Conservation (phyloP, 2,888 invertebrate species). For the Pomacea canaliculata region DNA sequence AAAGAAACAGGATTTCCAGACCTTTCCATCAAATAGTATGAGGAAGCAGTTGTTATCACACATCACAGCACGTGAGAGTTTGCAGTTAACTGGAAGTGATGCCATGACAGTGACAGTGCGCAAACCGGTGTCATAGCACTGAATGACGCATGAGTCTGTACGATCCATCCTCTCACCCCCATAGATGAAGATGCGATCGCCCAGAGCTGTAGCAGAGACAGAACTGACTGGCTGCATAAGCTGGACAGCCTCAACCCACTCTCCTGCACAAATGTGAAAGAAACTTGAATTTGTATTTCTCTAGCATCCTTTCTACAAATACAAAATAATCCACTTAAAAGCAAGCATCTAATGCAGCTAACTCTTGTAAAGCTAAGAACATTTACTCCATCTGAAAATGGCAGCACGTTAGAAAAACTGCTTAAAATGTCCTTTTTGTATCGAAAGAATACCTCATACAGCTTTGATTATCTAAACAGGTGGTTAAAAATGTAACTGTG, state of each 20-base stretch:
- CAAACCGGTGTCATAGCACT: slow-evolving; percentile 56
- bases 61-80: slow-evolving; percentile 53
- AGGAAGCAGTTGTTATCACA: slow-evolving; percentile 53
- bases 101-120: slow-evolving; percentile 47
- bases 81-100: slow-evolving; percentile 54
- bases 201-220: slow-evolving; percentile 54
- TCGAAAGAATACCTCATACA: too few species aligned
- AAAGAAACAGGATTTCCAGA: not conserved
- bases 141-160: slow-evolving; percentile 53
- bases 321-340: not conserved
- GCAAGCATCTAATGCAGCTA: too few species aligned
- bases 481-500: too few species aligned
- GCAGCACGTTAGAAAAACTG: too few species aligned
- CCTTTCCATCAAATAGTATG: slow-evolving; percentile 56
- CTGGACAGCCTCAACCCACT: slow-evolving; percentile 47
- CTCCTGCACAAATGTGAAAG: slow-evolving; percentile 2
- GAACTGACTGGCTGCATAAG: slow-evolving; percentile 53
- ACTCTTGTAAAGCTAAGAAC: too few species aligned
- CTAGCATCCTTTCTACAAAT: not conserved
- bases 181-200: slow-evolving; percentile 54
- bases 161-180: slow-evolving; percentile 60
- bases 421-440: too few species aligned
- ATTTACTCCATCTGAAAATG: too few species aligned
- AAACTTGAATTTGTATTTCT: too few species aligned
- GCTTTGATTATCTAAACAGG: too few species aligned